phyloP scores from a whole-genome alignment of 1,140 invertebrate genomes.

The Dufourea novaeangliae region DNA sequence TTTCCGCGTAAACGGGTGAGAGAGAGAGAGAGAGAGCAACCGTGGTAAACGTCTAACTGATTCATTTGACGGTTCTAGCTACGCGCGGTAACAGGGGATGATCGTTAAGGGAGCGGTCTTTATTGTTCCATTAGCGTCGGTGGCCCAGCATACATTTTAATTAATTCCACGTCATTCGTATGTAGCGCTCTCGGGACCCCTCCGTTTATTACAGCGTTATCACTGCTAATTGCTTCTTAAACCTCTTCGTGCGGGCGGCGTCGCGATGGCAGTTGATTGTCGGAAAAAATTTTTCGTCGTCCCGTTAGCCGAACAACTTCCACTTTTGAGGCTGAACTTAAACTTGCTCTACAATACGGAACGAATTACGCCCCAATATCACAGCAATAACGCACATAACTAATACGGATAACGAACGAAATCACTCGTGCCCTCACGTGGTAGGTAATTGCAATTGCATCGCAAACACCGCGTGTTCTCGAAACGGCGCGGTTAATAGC shows the following conservation, averaged over 20 bases:
- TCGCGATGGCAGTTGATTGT: background rate
- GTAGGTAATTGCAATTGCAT: background rate
- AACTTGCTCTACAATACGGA: no score
- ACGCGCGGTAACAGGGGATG: background rate
- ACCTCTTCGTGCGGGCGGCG: conserved; percentile 10
- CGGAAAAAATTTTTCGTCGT: background rate
- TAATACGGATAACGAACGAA: background rate
- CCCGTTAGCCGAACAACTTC: no score
- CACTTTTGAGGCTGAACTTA: no score
- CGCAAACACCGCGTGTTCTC: background rate
- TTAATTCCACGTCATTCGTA: conserved; percentile 22
- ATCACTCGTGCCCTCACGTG: background rate
- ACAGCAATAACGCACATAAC: conserved; percentile 11
- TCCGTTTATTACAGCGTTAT: conserved; percentile 63
- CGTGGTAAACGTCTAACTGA: background rate
- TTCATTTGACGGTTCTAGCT: conserved; percentile 10
- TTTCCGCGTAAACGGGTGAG: background rate
- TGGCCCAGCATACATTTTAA: conserved; percentile 29
- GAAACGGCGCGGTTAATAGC: conserved; percentile 20
- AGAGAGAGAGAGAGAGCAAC: background rate
- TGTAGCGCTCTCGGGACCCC: background rate
- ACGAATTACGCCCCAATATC: no score
- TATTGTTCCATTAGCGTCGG: conserved; percentile 32
- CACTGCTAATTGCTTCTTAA: conserved; percentile 59
- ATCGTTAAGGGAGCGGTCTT: conserved; percentile 32